Base-by-base conservation (phyloP, 1,140 invertebrate genomes). In the Ephestia elutella region DNA sequence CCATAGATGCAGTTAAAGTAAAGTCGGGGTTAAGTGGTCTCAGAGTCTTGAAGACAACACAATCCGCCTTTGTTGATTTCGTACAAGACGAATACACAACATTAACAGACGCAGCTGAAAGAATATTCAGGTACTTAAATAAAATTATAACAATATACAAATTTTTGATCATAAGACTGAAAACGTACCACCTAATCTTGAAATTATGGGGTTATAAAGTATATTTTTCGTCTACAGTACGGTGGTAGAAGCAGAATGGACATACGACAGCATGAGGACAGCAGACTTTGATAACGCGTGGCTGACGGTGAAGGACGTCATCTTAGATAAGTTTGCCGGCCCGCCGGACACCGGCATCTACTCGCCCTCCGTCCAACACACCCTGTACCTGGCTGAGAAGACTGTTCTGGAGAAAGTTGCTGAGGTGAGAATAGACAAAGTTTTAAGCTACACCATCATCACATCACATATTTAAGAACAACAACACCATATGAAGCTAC, bases 311-410 rank as follows among this genome's bases (percentile, higher is more conserved):
- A 92, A 92, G 62, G 90, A 93, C 35, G 91, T 91, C 25, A 93
- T 95, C 20, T 71, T 95, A 13, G 90, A 93, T 48, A 93, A 93
- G 68, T 95, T 95, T 78, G 93, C 94, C 15, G 94, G 94, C 0
- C 91, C 92, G 53, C 89, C 93, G 2, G 90, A 91, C 50, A 90
- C 79, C 1, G 94, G 94, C 17, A 81, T 94, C 7, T 90, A 92
- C 60, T 95, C 94, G 1, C 93, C 94, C 1, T 94, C 93, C 0
- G 94, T 95, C 0, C 94, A 95, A 75, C 91, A 95, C 65, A 95
- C 94, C 0, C 73, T 95, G 10, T 95, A 94, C 72, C 83, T 93
- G 13, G 90, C 92, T 0, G 91, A 94, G 65, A 92, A 92, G 69
- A 83, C 90, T 54, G 90, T 93, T 10, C 75, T 95, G 35, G 91